Evolutionary conservation across 2,113 vertebrate genomes (phyloP).

Genomic region (Tenrec ecaudatus): DNA sequence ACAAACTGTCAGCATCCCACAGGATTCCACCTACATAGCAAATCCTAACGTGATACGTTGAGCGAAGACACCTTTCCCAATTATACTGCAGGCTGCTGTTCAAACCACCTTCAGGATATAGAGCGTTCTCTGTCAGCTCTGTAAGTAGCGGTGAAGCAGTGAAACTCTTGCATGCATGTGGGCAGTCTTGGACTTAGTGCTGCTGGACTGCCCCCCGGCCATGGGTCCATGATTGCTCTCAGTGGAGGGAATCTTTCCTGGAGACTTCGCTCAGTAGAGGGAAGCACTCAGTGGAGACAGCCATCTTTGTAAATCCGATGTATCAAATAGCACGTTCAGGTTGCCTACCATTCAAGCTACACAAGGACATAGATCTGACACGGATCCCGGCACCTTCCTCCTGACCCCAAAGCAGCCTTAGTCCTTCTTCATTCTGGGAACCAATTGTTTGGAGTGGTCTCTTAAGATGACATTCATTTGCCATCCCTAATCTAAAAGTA

Average conservation of each 20-base stretch:
- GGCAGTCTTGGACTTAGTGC: constrained; percentile 61
- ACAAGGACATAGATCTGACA: background rate
- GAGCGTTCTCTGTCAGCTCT: constrained; percentile 82
- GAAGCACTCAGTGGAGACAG: background rate
- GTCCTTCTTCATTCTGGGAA: background rate
- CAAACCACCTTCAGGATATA: constrained; percentile 82
- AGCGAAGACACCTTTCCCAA: constrained; percentile 82
- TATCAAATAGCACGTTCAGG: background rate
- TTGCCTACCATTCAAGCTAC: background rate
- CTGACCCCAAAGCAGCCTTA: background rate
- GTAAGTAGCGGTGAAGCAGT: constrained; percentile 81
- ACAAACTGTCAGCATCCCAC: constrained; percentile 86
- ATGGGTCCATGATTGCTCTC: background rate
- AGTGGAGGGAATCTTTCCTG: too few relatives aligned
- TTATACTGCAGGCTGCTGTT: constrained; percentile 81
- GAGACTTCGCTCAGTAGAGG: too few relatives aligned
- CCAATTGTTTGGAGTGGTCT: background rate
- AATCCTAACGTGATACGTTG: constrained; percentile 83
- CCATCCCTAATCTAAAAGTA: background rate
- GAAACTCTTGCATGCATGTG: constrained; percentile 69
- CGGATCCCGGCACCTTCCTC: background rate
- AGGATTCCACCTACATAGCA: constrained; percentile 84
- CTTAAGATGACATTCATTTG: constrained; percentile 20
- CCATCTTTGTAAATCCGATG: constrained; percentile 21
- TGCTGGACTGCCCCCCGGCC: constrained; percentile 46